Conservation (phyloP, 2,888 invertebrate species). For the Heliconius sara region DNA sequence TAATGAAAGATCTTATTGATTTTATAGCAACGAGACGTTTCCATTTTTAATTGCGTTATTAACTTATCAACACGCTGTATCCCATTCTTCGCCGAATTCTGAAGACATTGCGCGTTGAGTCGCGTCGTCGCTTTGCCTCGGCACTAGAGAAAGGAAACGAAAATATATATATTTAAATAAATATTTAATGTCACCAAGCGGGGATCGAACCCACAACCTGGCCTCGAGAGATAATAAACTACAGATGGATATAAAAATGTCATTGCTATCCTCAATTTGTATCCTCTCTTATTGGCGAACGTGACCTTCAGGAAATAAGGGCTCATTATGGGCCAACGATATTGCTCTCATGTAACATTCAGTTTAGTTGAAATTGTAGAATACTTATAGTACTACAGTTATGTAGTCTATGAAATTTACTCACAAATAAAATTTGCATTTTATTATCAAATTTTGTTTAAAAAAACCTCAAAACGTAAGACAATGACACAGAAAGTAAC, state of each 20-base stretch:
- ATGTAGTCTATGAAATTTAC: background rate
- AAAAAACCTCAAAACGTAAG: background rate
- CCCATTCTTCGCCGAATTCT: too few species aligned
- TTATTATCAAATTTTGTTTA: background rate
- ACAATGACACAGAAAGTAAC: background rate
- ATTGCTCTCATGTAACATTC: background rate
- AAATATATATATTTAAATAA: too few species aligned
- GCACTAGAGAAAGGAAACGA: too few species aligned
- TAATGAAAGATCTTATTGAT: slow-evolving; percentile 2
- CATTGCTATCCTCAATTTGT: background rate
- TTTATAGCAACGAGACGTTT: background rate
- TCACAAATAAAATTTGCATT: background rate
- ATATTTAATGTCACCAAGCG: too few species aligned
- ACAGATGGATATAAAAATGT: background rate
- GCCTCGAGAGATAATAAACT: too few species aligned
- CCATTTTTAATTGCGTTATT: background rate
- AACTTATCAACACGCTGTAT: background rate
- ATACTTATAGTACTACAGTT: background rate
- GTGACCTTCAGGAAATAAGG: background rate
- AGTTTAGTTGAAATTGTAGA: background rate
- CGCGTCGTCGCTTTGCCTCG: too few species aligned
- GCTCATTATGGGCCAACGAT: background rate
- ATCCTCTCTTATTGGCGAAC: background rate
- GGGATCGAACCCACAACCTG: too few species aligned
- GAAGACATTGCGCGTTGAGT: too few species aligned